Evolutionary conservation across 2,797 vertebrate species (phyloP), one percentile per base, ranked within the genome.

Genomic region (Vireo griseus): DNA sequence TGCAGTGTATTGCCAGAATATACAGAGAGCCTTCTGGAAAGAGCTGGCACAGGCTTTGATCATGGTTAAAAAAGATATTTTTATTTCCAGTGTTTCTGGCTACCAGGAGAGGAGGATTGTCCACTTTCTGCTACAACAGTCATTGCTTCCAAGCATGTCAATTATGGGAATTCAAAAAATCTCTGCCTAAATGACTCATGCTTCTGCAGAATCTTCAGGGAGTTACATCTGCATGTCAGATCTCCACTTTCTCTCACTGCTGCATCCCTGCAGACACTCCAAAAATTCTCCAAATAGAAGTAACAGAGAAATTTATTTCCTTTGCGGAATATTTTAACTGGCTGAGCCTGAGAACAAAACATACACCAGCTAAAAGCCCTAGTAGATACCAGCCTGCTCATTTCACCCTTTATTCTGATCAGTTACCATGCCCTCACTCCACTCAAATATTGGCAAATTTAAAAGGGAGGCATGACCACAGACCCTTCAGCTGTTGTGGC

Each of bases 391-490:
- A n/a, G 4, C 10, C 28, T 66, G 24, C 14, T 52, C 4, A 59
- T 39, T 59, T 74, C 31, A 42, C 1, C 28, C 81, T 88, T 63
- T 61, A 26, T 45, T 86, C 13, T 63, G 16, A 54, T 18, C 37
- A 59, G 31, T 29, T 42, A 35, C 18, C 11, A 51, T 6, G 13
- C 9, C 10, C 12, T 63, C 31, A 31, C 10, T 63, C 39, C 11
- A 3, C 35, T 45, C 16, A 67, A 80, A 48, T 3, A 25, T 24
- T 20, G 80, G 18, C 3, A 86, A 67, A 86, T 63, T 52, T 40
- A 52, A 13, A 6, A 19, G 25, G 31, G 14, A 80, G 13, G 48
- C 0, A 0, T 35, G 37, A 40, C 28, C 28, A 44, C 22, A 50
- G 39, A 33, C n/a, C 18, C 50, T 24, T 6, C 44, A 52, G 24